Percentiles rank a stretch among this genome's conserved stretches.
Evolutionary conservation across 2,888 invertebrate genomes (phyloP).

Genomic region (Ditula angustiorana): DNA sequence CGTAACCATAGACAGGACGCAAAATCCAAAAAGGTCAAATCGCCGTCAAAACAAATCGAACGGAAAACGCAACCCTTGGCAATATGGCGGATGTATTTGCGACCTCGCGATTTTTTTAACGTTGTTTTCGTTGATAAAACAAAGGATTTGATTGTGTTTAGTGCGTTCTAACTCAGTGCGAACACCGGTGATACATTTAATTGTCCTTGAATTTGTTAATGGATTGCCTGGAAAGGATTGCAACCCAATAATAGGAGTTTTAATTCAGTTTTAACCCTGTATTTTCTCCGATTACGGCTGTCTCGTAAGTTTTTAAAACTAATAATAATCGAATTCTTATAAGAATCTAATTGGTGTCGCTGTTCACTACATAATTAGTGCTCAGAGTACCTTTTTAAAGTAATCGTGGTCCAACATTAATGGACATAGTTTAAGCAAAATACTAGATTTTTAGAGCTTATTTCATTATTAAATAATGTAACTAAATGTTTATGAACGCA

Average conservation of each 20-base stretch:
- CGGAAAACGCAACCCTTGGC: slow-evolving; percentile 55
- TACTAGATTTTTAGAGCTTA: too few relatives aligned
- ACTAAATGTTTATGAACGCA: too few relatives aligned
- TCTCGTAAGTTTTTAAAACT: slow-evolving; percentile 10
- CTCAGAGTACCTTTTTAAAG: background rate
- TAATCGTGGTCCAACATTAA: background rate
- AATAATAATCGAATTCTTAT: slow-evolving; percentile 42
- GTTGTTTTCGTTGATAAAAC: slow-evolving; percentile 47
- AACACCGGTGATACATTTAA: slow-evolving; percentile 23
- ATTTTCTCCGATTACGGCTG: background rate
- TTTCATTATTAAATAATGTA: too few relatives aligned
- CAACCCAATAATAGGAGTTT: background rate
- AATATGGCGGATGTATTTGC: slow-evolving; percentile 77
- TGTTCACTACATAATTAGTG: background rate
- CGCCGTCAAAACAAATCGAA: slow-evolving; percentile 83
- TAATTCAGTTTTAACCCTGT: slow-evolving; percentile 4
- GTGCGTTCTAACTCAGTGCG: slow-evolving; percentile 22
- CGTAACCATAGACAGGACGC: slow-evolving; percentile 72
- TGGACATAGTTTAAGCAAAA: too few relatives aligned
- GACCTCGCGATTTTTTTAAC: slow-evolving; percentile 59
- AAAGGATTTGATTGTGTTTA: slow-evolving; percentile 37
- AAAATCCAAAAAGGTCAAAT: slow-evolving; percentile 79
- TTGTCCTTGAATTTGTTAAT: slow-evolving; percentile 33
- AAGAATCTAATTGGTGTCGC: slow-evolving; percentile 43
- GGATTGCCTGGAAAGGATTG: background rate